phyloP scores from a whole-genome alignment of 2,888 invertebrate genomes.

The Entomobrya multifasciata region DNA sequence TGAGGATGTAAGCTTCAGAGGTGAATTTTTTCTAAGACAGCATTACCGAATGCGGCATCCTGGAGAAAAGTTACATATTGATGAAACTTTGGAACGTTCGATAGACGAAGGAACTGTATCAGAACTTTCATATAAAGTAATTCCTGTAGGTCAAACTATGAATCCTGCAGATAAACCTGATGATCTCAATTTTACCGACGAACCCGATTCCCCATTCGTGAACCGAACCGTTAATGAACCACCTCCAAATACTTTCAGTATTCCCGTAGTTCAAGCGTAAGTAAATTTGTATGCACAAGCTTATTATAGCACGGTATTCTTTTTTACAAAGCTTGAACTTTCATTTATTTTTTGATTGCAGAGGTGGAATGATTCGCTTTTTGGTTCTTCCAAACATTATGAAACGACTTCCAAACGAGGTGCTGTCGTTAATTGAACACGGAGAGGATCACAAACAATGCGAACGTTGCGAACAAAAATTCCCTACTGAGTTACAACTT shows the following conservation, averaged over 20 bases:
- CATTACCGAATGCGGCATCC: slow-evolving; percentile 50
- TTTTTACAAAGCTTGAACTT: not conserved
- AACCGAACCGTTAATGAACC: slow-evolving; percentile 23
- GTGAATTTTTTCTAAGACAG: slow-evolving; percentile 7
- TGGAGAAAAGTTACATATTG: slow-evolving; percentile 14
- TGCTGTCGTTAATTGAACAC: not conserved
- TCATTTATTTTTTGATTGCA: not conserved
- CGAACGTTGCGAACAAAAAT: slow-evolving; percentile 21
- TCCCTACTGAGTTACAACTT: slow-evolving; percentile 9
- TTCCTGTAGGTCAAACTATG: not conserved
- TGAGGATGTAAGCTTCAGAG: slow-evolving; percentile 12
- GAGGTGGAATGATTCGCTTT: slow-evolving; percentile 26
- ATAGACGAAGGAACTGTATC: slow-evolving; percentile 22
- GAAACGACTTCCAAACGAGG: not conserved
- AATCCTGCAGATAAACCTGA: not conserved
- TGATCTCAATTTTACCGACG: too few species aligned
- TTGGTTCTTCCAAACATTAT: slow-evolving; percentile 21
- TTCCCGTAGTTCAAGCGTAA: slow-evolving; percentile 26
- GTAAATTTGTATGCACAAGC: not conserved
- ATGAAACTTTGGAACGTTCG: slow-evolving; percentile 33
- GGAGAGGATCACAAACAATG: not conserved
- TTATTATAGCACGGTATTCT: too few species aligned
- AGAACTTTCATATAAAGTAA: slow-evolving; percentile 37
- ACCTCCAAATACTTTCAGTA: not conserved
- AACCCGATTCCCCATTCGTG: not conserved